Evolutionary conservation across 2,888 invertebrate genomes (phyloP).

Genomic region (Cheilosia urbana): DNA sequence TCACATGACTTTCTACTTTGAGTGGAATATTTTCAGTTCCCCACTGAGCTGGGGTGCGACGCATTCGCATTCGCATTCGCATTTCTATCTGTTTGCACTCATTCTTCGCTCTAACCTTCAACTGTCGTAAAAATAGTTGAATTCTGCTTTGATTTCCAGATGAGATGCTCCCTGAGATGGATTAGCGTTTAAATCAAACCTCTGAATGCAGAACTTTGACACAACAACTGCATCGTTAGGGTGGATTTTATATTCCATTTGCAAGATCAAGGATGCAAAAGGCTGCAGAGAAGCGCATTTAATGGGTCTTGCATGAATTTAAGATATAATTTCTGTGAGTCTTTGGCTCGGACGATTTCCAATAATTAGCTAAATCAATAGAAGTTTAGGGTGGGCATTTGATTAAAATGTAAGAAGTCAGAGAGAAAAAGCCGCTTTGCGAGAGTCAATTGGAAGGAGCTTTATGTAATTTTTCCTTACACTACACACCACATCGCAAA

Average conservation of each 20-base stretch:
- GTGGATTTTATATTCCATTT: slow-evolving; percentile 24
- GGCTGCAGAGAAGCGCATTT: background rate
- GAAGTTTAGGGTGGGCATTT: background rate
- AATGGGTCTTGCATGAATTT: background rate
- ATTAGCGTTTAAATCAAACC: slow-evolving; percentile 39
- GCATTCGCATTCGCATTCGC: background rate
- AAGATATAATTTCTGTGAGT: background rate
- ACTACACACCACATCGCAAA: too few relatives aligned
- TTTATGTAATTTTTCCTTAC: too few relatives aligned
- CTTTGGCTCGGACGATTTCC: background rate
- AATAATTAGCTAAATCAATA: background rate
- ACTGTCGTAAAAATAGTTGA: slow-evolving; percentile 53
- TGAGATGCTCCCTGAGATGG: slow-evolving; percentile 31
- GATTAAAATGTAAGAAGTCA: too few relatives aligned
- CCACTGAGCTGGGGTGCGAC: background rate
- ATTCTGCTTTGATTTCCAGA: slow-evolving; percentile 37
- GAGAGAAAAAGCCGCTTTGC: too few relatives aligned
- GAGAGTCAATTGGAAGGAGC: too few relatives aligned
- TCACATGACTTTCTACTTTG: slow-evolving; percentile 4
- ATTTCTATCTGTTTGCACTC: background rate
- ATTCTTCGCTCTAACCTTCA: slow-evolving; percentile 55
- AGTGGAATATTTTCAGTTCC: background rate
- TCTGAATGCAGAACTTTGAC: slow-evolving; percentile 7
- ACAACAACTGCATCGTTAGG: slow-evolving; percentile 43
- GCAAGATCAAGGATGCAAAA: background rate